These are phyloP conservation scores for Apocrypta bakeri DNA, from an alignment of 1,140 invertebrate species.

Conservation along the genomic window DNA sequence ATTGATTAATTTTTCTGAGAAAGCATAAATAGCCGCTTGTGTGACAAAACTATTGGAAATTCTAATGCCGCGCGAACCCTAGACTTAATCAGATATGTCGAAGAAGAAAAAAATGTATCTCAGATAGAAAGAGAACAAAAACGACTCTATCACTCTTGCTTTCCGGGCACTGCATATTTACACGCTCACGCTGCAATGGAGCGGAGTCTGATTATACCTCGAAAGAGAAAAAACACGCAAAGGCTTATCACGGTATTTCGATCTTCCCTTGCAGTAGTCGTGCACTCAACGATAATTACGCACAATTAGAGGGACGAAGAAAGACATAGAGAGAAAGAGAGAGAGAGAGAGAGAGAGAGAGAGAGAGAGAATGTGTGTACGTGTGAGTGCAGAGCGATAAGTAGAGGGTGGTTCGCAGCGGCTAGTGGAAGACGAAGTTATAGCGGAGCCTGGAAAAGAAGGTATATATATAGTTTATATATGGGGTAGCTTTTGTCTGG, in stretches of 20 bases:
- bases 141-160: neutral
- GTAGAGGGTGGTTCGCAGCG: neutral
- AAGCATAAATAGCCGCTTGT: no score
- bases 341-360: no score
- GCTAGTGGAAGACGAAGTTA: neutral
- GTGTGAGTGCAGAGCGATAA: no score
- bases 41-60: no score
- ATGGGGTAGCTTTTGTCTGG: slow-evolving; percentile 28
- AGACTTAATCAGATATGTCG: no score
- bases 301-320: slow-evolving; percentile 24
- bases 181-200: neutral
- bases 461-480: slow-evolving; percentile 31
- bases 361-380: no score
- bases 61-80: no score
- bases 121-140: neutral
- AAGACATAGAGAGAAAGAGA: no score
- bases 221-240: neutral
- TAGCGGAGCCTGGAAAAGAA: neutral
- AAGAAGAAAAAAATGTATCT: neutral
- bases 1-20: no score
- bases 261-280: neutral
- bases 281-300: slow-evolving; percentile 25
- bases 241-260: slow-evolving; percentile 6
- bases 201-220: neutral
- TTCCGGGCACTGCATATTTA: slow-evolving; percentile 1